These are phyloP conservation scores for Xenops minutus DNA, from an alignment of 2,797 vertebrate species.

Conservation along the genomic window DNA sequence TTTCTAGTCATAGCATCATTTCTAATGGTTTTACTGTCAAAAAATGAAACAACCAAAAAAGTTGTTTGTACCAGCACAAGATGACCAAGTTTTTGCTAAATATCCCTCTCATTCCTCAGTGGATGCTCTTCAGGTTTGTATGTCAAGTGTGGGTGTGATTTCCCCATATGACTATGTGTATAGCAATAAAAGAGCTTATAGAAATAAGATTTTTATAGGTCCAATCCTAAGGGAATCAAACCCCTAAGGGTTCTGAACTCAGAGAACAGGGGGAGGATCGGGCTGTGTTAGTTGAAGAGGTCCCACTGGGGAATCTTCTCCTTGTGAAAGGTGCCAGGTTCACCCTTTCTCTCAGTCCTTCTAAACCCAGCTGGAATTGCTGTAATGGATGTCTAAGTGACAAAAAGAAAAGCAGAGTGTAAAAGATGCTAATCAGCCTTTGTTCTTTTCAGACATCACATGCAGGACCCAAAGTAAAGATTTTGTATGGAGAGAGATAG, in stretches of 20 bases:
- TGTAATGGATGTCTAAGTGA: slow-evolving; percentile 15
- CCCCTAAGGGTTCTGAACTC: slow-evolving; percentile 53
- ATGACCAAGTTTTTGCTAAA: neutral
- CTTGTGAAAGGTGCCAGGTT: neutral
- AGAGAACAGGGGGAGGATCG: neutral
- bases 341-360: neutral
- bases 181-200: slow-evolving; percentile 76
- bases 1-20: neutral
- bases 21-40: neutral
- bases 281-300: slow-evolving; percentile 5
- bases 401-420: slow-evolving; percentile 37
- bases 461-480: slow-evolving; percentile 63
- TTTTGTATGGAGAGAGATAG: slow-evolving; percentile 46
- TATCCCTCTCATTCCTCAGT: neutral
- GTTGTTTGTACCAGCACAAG: neutral
- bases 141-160: neutral
- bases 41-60: neutral
- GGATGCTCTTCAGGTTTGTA: neutral
- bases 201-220: slow-evolving; percentile 75
- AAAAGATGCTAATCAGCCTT: slow-evolving; percentile 64
- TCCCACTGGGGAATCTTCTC: slow-evolving; percentile 8
- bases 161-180: slow-evolving; percentile 26
- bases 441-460: slow-evolving; percentile 63
- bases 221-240: slow-evolving; percentile 65
- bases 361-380: neutral